Evolutionary conservation across 2,797 vertebrate genomes (phyloP).

Genomic region (Paedocypris micromegethes): DNA sequence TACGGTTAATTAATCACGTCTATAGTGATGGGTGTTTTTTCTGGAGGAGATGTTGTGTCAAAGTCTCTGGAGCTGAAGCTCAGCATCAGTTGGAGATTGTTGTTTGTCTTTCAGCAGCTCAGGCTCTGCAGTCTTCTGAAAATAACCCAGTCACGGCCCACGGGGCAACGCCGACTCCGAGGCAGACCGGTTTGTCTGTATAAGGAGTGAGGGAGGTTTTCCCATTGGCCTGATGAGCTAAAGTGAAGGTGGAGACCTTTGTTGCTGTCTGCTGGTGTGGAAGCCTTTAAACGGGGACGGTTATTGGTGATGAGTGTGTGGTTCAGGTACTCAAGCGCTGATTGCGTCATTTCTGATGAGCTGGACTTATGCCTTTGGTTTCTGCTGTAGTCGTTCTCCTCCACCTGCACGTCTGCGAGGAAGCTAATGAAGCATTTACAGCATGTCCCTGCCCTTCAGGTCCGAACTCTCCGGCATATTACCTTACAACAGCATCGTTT

Average conservation of each 20-base stretch:
- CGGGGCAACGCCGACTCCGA: slow-evolving; percentile 24
- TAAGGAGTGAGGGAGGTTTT: slow-evolving; percentile 39
- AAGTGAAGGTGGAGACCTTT: slow-evolving; percentile 11
- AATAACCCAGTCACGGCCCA: slow-evolving; percentile 46
- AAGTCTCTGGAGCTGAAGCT: slow-evolving; percentile 7
- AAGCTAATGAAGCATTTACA: slow-evolving; percentile 44
- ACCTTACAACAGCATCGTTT: slow-evolving; percentile 47
- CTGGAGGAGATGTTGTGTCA: neutral
- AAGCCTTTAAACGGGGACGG: neutral
- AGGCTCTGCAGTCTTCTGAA: slow-evolving; percentile 35
- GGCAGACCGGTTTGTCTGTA: slow-evolving; percentile 44
- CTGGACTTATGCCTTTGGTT: slow-evolving; percentile 1
- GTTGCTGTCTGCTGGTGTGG: neutral
- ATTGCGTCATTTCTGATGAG: slow-evolving; percentile 39
- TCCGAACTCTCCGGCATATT: slow-evolving; percentile 41
- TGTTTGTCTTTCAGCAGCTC: slow-evolving; percentile 37
- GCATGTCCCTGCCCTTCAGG: slow-evolving; percentile 43
- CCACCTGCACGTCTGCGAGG: slow-evolving; percentile 43
- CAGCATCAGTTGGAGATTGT: slow-evolving; percentile 18
- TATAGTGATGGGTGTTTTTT: neutral
- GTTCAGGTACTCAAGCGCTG: no score
- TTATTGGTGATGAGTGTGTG: no score
- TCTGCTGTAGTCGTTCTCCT: slow-evolving; percentile 42
- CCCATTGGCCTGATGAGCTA: slow-evolving; percentile 20
- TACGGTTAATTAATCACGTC: no score